Base-by-base conservation (phyloP, 2,113 vertebrate genomes). In the Tauraco erythrolophus region DNA sequence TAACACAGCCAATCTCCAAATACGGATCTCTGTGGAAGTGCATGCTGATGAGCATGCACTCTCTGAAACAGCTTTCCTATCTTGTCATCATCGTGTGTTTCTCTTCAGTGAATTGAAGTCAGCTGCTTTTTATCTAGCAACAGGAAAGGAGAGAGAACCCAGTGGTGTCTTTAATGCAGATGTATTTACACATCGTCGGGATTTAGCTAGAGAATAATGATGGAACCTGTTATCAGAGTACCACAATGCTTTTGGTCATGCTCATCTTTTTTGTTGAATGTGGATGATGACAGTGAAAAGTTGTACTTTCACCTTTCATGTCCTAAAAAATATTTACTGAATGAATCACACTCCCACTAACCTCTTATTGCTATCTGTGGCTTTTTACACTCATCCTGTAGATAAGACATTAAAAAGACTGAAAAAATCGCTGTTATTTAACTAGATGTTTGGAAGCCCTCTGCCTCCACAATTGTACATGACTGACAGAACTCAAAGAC, bases 261-360 rank as follows among this genome's bases (percentile, higher is more conserved):
- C 3, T 60, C 17, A 5, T 25, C n/a, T 60, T 45, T 65, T 25
- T 46, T 39, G 19, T 33, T 21, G 7, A 13, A 33, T 9, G 31
- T 6, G 45, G 37, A 8, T 74, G 27, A 27, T 27, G 28, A 60
- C 7, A 19, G 11, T 45, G 50, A 72, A 68, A 71, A 57, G 39
- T 13, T 61, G 2, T 54, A 74, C 17, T 60, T 85, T 60, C 22
- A 25, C 24, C 16, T 35, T 68, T 25, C 2, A 21, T 11, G 28
- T 2, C 2, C 9, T 60, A 45, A 46, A 19, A 39, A 28, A n/a
- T 9, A 2, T 10, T 60, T 46, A 6, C 0, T 9, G 21, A 61
- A 76, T 3, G 4, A 71, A 56, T 48, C 9, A 25, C 2, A 1
- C 7, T 58, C 39, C 4, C 19, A n/a, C 11, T 39, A 23, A 31